phyloP scores from a whole-genome alignment of 2,797 vertebrate species.

The Coreius guichenoti region DNA sequence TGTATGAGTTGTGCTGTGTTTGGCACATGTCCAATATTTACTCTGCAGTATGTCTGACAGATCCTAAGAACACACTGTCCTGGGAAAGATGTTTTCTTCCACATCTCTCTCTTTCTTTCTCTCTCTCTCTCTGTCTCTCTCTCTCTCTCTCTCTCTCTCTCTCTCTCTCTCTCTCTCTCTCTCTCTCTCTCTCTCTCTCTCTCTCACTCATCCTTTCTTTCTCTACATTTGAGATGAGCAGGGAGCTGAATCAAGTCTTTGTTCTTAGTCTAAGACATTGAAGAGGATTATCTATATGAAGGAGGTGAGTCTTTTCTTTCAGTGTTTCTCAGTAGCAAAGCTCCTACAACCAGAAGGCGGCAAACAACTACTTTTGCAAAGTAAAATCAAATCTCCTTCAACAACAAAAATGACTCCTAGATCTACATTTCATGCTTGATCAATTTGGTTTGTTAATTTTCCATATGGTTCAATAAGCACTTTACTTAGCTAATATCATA shows the following conservation, averaged over 20 bases:
- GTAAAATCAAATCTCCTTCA: not conserved
- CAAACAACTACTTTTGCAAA: slow-evolving; percentile 14
- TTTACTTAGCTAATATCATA: not conserved
- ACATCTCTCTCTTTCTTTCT: not conserved
- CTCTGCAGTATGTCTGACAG: slow-evolving; percentile 69
- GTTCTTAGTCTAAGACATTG: slow-evolving; percentile 47
- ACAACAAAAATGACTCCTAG: not conserved
- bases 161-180: slow-evolving; percentile 1
- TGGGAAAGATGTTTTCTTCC: slow-evolving; percentile 36
- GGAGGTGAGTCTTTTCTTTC: not conserved
- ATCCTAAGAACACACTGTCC: slow-evolving; percentile 69
- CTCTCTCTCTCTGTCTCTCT: not conserved
- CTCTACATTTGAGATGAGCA: slow-evolving; percentile 53
- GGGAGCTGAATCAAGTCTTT: slow-evolving; percentile 62
- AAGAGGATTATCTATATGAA: slow-evolving; percentile 29
- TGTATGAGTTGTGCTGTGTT: slow-evolving; percentile 38
- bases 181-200: not conserved
- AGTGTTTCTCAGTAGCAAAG: not conserved
- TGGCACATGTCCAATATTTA: slow-evolving; percentile 70
- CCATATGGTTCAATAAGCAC: not conserved
- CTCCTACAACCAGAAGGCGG: not conserved
- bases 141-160: not conserved
- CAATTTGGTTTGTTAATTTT: not conserved
- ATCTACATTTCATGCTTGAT: not conserved
- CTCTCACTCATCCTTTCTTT: not conserved